Conservation (phyloP, 2,113 vertebrate species). For the Burhinus oedicnemus region DNA sequence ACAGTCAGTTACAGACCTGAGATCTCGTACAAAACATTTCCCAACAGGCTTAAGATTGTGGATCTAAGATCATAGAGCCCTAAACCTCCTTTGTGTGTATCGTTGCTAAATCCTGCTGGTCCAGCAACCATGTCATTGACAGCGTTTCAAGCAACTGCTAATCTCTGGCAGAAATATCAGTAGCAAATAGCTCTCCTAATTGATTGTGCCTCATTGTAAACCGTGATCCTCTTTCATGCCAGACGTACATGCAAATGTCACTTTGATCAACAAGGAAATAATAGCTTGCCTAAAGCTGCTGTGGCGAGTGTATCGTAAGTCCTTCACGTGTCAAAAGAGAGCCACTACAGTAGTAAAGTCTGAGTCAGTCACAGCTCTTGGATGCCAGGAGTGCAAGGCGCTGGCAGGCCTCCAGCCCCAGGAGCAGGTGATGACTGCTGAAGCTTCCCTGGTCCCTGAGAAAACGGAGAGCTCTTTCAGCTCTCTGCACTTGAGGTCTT, state of each 20-base stretch:
- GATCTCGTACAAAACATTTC: neutral
- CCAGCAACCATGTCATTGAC: neutral
- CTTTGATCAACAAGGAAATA: neutral
- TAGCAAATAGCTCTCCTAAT: neutral
- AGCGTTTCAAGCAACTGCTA: neutral
- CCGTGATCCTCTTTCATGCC: neutral
- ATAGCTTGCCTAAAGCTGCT: neutral
- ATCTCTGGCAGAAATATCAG: neutral
- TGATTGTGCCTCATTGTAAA: neutral
- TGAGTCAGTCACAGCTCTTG: neutral
- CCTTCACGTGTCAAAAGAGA: neutral
- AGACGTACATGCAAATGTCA: neutral
- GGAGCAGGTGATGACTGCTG: neutral
- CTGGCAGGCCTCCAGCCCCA: conserved; percentile 2
- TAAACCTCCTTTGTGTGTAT: neutral
- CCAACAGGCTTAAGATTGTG: neutral
- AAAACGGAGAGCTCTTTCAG: neutral
- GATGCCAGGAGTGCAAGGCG: neutral
- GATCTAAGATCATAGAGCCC: neutral
- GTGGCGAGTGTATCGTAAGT: accelerated
- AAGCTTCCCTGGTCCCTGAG: neutral
- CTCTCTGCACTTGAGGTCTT: neutral
- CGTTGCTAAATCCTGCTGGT: neutral
- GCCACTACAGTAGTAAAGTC: neutral
- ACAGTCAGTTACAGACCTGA: neutral